Percentiles rank a stretch among this genome's conserved stretches.
Evolutionary conservation across 2,888 invertebrate genomes (phyloP).

Genomic region (Rhimphoctona megacephalus): DNA sequence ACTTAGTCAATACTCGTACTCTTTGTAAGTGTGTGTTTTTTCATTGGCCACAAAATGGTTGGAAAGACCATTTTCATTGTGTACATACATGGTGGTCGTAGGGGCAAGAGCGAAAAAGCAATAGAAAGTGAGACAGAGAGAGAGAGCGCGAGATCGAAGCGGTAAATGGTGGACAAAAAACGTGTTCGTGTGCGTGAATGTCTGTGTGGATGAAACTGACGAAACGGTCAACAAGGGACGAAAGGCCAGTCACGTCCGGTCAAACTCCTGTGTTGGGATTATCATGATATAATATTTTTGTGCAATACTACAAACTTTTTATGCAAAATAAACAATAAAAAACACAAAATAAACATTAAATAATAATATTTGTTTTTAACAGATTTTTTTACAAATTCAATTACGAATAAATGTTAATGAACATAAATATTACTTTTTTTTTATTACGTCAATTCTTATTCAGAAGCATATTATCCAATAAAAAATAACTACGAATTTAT

Average conservation of each 20-base stretch:
- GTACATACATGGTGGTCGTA: constrained; percentile 46
- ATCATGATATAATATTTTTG: neutral
- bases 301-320: neutral
- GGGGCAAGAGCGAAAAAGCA: constrained; percentile 25
- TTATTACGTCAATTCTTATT: neutral
- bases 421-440: neutral
- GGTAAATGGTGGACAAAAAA: constrained; percentile 21
- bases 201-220: constrained; percentile 19
- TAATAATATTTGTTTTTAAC: neutral
- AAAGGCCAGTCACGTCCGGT: constrained; percentile 41
- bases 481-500: neutral
- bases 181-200: constrained; percentile 1
- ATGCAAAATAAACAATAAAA: neutral
- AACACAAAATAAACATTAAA: neutral
- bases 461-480: neutral
- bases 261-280: neutral
- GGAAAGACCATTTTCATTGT: constrained; percentile 57
- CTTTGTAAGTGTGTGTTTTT: constrained; percentile 31
- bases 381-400: neutral
- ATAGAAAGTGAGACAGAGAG: constrained; percentile 11
- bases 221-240: constrained; percentile 42
- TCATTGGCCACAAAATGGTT: constrained; percentile 59
- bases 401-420: neutral
- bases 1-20: neutral
- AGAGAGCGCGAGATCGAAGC: constrained; percentile 14